Conservation (phyloP, 1,140 invertebrate species). For the Caenorhabditis tropicalis region DNA sequence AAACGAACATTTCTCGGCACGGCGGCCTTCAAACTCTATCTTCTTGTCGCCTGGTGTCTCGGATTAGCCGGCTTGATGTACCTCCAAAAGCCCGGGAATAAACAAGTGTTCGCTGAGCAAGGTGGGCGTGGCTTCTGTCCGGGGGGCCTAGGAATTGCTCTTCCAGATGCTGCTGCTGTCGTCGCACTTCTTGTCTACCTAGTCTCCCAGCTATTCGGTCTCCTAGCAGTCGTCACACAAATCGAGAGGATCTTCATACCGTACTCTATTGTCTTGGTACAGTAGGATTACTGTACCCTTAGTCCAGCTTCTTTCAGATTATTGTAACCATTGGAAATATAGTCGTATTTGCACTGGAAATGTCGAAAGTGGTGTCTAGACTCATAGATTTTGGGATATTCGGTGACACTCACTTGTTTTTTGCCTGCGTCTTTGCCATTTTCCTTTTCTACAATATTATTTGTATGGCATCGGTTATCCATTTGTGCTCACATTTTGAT, state of each 20-base stretch:
- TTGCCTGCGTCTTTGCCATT: neutral
- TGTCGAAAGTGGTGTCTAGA: neutral
- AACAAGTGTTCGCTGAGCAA: too few species aligned
- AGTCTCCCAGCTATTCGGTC: neutral
- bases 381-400: too few species aligned
- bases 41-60: neutral
- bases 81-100: neutral
- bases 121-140: too few species aligned
- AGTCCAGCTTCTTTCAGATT: neutral
- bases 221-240: neutral
- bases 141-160: too few species aligned
- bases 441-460: neutral
- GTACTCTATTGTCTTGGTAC: neutral
- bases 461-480: neutral
- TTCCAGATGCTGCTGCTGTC: too few species aligned
- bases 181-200: neutral
- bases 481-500: conserved; percentile 9
- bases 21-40: neutral
- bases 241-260: neutral
- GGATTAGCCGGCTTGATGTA: neutral
- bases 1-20: neutral
- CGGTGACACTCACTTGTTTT: too few species aligned
- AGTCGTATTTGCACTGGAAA: neutral
- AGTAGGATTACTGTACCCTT: neutral
- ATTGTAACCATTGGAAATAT: neutral